These are phyloP conservation scores for Sphaeridia pumilis DNA, from an alignment of 2,888 invertebrate genomes.

Conservation along the genomic window DNA sequence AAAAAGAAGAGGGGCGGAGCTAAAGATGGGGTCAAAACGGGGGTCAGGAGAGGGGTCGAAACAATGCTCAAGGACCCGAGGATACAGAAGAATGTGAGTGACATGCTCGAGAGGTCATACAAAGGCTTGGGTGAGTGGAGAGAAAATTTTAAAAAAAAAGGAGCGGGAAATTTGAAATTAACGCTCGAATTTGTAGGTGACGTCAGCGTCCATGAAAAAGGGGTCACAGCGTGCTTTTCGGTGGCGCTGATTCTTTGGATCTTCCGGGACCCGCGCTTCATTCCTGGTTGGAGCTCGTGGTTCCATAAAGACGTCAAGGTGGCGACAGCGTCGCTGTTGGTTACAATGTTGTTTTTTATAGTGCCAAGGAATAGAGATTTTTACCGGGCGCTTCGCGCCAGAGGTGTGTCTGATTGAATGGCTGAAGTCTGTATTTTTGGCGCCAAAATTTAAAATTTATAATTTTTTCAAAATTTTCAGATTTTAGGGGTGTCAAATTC, in stretches of 20 bases:
- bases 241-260: slow-evolving; percentile 73
- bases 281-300: slow-evolving; percentile 70
- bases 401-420: slow-evolving; percentile 5
- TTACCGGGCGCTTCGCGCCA: slow-evolving; percentile 11
- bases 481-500: slow-evolving; percentile 8
- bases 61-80: slow-evolving; percentile 3
- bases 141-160: neutral
- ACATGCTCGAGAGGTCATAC: slow-evolving; percentile 21
- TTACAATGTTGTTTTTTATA: slow-evolving; percentile 69
- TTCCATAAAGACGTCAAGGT: slow-evolving; percentile 42
- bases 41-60: slow-evolving; percentile 13
- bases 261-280: slow-evolving; percentile 75
- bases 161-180: neutral
- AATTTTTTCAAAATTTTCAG: neutral
- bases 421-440: too few relatives aligned
- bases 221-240: slow-evolving; percentile 61
- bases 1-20: neutral
- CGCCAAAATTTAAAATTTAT: too few relatives aligned
- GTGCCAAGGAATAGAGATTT: slow-evolving; percentile 54
- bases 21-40: neutral
- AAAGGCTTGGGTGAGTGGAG: slow-evolving; percentile 18
- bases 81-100: slow-evolving; percentile 8
- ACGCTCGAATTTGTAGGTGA: neutral
- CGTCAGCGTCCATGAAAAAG: slow-evolving; percentile 53
- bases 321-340: slow-evolving; percentile 52